Evolutionary conservation across 1,140 invertebrate species (phyloP).

Genomic region (Vollenhovia emeryi): DNA sequence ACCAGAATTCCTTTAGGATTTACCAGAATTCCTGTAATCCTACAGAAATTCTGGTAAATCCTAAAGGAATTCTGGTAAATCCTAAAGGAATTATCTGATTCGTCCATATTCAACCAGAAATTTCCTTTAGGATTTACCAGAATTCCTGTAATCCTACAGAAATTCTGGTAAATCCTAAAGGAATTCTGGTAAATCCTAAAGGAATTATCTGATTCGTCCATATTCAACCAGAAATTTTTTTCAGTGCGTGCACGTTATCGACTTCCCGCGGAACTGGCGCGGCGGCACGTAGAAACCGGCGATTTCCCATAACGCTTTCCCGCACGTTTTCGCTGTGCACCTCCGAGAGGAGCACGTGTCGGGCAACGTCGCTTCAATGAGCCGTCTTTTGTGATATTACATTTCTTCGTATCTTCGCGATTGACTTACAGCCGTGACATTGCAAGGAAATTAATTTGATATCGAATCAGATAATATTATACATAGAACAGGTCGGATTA

Average conservation of each 20-base stretch:
- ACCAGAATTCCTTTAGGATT: too few relatives aligned
- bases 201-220: too few relatives aligned
- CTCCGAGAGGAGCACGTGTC: neutral
- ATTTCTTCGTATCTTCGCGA: neutral
- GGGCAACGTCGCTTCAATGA: neutral
- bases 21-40: too few relatives aligned
- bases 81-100: too few relatives aligned
- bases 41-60: too few relatives aligned
- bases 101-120: too few relatives aligned
- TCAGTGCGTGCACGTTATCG: neutral
- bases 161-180: too few relatives aligned
- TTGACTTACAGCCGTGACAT: neutral
- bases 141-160: too few relatives aligned
- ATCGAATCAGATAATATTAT: neutral
- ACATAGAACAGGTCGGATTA: neutral
- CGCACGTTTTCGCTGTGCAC: neutral
- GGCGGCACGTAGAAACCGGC: neutral
- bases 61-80: too few relatives aligned
- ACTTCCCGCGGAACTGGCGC: neutral
- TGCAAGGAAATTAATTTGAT: neutral
- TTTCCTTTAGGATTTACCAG: too few relatives aligned
- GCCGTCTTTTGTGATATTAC: neutral
- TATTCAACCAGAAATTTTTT: too few relatives aligned
- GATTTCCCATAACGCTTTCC: neutral
- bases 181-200: too few relatives aligned